phyloP scores from a whole-genome alignment of 2,797 vertebrate genomes.

The Selene dorsalis region DNA sequence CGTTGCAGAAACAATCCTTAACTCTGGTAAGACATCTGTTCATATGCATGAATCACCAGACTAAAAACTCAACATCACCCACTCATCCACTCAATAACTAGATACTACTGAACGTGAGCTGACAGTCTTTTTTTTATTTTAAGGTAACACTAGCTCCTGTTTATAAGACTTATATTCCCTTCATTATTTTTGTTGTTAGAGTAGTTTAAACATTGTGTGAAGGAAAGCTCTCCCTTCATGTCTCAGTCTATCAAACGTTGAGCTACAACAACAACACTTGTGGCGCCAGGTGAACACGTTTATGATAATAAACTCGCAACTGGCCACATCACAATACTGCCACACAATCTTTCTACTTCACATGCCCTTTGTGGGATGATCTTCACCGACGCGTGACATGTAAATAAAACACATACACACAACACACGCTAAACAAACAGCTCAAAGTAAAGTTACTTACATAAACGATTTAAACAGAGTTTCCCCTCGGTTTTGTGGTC shows the following conservation, averaged over 20 bases:
- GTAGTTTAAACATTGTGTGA: neutral
- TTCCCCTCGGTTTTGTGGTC: neutral
- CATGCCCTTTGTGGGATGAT: neutral
- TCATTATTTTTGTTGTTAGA: neutral
- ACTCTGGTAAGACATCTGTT: constrained; percentile 1
- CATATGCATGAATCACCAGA: constrained; percentile 4
- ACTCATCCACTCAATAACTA: constrained; percentile 2
- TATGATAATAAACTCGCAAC: neutral
- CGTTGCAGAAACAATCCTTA: neutral
- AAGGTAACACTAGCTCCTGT: neutral
- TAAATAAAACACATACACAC: neutral
- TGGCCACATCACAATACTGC: neutral
- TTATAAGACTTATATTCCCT: too few relatives aligned
- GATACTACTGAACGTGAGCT: constrained; percentile 3
- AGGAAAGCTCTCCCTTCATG: neutral
- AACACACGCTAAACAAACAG: too few relatives aligned
- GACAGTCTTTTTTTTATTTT: neutral
- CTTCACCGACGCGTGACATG: neutral
- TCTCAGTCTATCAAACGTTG: neutral
- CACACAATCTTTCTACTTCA: neutral
- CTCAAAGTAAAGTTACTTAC: constrained; percentile 46
- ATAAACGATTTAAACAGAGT: neutral
- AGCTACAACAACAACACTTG: constrained; percentile 23
- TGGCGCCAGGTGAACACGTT: constrained; percentile 12
- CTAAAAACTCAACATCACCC: constrained; percentile 6